phyloP scores from a whole-genome alignment of 2,797 vertebrate genomes.

The Loris lydekkerianus region DNA sequence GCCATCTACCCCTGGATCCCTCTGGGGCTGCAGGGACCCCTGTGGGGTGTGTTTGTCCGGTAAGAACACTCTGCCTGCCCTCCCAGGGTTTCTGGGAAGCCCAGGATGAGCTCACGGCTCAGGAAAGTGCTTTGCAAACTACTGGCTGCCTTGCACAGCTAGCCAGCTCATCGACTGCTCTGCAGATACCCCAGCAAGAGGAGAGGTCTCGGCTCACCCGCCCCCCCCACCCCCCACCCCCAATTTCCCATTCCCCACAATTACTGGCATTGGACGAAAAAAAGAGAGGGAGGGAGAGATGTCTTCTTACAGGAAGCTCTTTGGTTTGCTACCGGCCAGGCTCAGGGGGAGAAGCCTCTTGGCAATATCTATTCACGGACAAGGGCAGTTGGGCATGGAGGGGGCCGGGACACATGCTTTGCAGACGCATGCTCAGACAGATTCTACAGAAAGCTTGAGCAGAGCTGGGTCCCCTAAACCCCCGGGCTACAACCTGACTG shows the following conservation, averaged over 20 bases:
- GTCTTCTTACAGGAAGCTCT: conserved; percentile 18
- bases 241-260: background rate
- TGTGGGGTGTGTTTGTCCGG: background rate
- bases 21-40: background rate
- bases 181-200: background rate
- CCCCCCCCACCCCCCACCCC: too few relatives aligned
- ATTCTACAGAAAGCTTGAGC: background rate
- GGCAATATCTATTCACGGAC: background rate
- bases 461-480: too few relatives aligned
- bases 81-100: conserved; percentile 62
- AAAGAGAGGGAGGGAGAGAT: too few relatives aligned
- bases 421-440: too few relatives aligned
- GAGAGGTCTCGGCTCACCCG: background rate
- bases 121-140: background rate
- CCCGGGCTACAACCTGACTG: too few relatives aligned
- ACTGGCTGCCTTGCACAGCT: background rate
- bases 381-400: background rate
- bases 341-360: background rate
- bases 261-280: background rate
- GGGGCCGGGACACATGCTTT: background rate
- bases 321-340: background rate
- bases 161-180: background rate
- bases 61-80: background rate
- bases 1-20: background rate
- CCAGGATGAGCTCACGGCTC: conserved; percentile 19